phyloP scores from a whole-genome alignment of 2,797 vertebrate species.

The Calcarius lapponicus region DNA sequence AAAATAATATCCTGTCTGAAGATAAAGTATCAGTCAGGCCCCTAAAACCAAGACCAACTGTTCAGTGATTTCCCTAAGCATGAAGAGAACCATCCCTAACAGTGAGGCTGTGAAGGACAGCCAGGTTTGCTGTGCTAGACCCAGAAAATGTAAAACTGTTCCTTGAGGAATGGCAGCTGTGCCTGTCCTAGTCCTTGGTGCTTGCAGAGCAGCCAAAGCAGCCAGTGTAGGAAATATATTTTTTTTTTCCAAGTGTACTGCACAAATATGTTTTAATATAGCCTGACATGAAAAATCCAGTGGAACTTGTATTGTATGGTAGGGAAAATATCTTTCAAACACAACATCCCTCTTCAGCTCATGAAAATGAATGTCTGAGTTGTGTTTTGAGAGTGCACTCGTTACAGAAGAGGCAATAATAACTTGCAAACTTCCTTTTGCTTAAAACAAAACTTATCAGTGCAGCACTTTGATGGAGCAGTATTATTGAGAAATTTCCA shows the following conservation, averaged over 20 bases:
- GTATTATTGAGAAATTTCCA: background rate
- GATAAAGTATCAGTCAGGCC: background rate
- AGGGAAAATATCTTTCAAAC: background rate
- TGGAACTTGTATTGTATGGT: background rate
- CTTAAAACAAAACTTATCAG: background rate
- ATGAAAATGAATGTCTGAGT: background rate
- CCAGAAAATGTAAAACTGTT: background rate
- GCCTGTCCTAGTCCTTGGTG: background rate
- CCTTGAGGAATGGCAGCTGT: background rate
- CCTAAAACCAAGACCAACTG: background rate
- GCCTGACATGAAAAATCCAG: background rate
- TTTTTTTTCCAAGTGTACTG: background rate
- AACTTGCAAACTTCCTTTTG: background rate
- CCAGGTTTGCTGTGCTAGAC: background rate
- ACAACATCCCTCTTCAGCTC: background rate
- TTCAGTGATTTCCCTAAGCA: background rate
- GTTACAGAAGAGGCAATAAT: background rate
- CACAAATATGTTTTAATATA: background rate
- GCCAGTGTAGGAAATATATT: background rate
- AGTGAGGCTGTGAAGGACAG: background rate
- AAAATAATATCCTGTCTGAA: background rate
- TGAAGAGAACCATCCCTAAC: background rate
- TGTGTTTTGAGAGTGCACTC: background rate
- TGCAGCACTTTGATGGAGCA: background rate
- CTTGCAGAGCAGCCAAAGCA: background rate